phyloP scores from a whole-genome alignment of 1,140 invertebrate genomes.

The Bombus impatiens region DNA sequence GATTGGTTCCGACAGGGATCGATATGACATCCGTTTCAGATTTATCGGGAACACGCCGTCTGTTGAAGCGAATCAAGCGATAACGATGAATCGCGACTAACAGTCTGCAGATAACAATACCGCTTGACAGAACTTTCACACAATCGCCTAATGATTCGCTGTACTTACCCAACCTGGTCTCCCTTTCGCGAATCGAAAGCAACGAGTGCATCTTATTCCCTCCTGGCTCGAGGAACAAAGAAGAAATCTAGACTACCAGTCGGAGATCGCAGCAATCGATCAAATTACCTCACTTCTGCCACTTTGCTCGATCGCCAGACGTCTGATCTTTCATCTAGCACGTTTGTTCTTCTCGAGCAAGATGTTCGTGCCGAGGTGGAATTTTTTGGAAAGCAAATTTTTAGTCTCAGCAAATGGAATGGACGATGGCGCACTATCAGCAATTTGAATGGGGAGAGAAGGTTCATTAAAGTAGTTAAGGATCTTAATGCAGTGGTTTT shows the following conservation, averaged over 20 bases:
- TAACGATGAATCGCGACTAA: conserved; percentile 45
- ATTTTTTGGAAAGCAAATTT: neutral
- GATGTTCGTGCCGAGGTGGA: too few relatives aligned
- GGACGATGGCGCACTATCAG: neutral
- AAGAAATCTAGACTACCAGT: conserved; percentile 6
- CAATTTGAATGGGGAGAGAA: neutral
- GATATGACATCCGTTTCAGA: conserved; percentile 12
- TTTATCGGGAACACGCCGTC: conserved; percentile 13
- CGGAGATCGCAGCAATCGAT: conserved; percentile 53
- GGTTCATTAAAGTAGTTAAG: neutral
- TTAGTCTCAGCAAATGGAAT: neutral
- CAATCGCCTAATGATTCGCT: conserved; percentile 55
- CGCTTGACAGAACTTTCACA: conserved; percentile 6
- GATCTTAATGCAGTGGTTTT: neutral
- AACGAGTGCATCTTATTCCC: conserved; percentile 24
- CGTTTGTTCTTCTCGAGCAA: neutral
- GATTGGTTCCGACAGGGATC: conserved; percentile 3
- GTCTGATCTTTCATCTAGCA: neutral
- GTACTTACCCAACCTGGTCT: conserved; percentile 43
- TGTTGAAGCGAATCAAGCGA: neutral
- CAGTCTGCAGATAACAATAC: conserved; percentile 50
- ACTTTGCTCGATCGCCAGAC: conserved; percentile 56
- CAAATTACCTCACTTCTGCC: conserved; percentile 49
- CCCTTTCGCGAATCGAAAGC: neutral
- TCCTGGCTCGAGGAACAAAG: neutral